phyloP scores from a whole-genome alignment of 2,113 vertebrate genomes.

The Cyanoramphus novaezelandiae region DNA sequence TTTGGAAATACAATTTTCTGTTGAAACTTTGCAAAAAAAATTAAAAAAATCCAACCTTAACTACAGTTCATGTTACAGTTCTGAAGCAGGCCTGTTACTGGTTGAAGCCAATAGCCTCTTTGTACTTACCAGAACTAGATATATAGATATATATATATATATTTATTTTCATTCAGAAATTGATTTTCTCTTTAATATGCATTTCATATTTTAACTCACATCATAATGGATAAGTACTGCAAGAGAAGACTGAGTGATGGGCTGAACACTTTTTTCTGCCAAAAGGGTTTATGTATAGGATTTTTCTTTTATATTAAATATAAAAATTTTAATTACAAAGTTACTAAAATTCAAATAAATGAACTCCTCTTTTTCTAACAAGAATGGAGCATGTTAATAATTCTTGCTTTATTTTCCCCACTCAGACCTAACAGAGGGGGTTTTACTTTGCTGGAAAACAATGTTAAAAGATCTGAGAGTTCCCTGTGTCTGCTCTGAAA shows the following conservation, averaged over 20 bases:
- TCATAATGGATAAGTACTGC: neutral
- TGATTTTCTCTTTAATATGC: neutral
- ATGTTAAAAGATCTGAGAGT: neutral
- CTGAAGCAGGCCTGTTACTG: neutral
- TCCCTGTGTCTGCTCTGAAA: neutral
- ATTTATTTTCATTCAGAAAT: neutral
- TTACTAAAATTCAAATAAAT: neutral
- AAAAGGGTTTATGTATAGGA: neutral
- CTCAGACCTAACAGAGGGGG: neutral
- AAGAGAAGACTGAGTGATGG: neutral
- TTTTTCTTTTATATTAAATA: neutral
- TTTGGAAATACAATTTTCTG: neutral
- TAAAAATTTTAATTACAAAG: neutral
- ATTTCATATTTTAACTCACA: neutral
- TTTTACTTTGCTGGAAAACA: neutral
- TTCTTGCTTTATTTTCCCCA: neutral
- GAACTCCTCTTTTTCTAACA: neutral
- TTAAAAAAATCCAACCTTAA: neutral
- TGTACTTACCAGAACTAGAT: neutral
- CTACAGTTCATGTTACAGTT: neutral
- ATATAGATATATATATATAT: fast-evolving
- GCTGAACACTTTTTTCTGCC: neutral
- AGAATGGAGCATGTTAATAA: neutral
- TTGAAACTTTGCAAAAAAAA: neutral
- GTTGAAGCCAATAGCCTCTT: neutral